These are phyloP conservation scores for Chromis chromis DNA, from an alignment of 2,797 vertebrate genomes.

Conservation along the genomic window DNA sequence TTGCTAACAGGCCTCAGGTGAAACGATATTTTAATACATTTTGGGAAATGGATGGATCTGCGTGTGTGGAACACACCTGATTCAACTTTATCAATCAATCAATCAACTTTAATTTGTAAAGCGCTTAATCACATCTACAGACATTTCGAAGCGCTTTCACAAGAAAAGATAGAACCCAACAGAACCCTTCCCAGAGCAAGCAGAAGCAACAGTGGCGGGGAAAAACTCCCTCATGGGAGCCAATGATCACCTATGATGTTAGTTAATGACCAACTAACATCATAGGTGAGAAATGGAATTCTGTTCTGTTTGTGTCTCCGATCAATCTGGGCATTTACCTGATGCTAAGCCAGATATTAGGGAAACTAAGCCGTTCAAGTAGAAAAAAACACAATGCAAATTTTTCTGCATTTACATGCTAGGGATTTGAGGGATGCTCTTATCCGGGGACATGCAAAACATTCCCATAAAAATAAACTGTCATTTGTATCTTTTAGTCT, in stretches of 20 bases:
- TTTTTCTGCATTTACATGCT: neutral
- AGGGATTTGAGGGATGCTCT: neutral
- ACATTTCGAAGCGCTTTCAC: too few species aligned
- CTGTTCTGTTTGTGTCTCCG: neutral
- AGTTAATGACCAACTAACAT: neutral
- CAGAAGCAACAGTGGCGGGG: too few species aligned
- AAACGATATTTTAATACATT: slow-evolving; percentile 46
- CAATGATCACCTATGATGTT: too few species aligned
- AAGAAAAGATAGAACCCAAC: too few species aligned
- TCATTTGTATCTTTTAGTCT: neutral
- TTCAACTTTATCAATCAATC: too few species aligned
- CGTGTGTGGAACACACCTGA: slow-evolving; percentile 7
- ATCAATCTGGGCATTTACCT: slow-evolving; percentile 14
- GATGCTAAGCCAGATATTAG: neutral
- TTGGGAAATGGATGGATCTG: slow-evolving; percentile 16
- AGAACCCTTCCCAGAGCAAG: too few species aligned
- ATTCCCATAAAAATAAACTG: neutral
- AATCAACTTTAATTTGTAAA: too few species aligned
- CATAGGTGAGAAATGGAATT: neutral
- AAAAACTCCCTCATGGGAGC: too few species aligned
- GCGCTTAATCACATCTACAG: too few species aligned
- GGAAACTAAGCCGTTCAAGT: neutral
- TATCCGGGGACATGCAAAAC: neutral
- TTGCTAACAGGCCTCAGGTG: slow-evolving; percentile 26
- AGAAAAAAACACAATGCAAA: neutral